Evolutionary conservation across 2,797 vertebrate species (phyloP).

Genomic region (Sebastes miniatus): DNA sequence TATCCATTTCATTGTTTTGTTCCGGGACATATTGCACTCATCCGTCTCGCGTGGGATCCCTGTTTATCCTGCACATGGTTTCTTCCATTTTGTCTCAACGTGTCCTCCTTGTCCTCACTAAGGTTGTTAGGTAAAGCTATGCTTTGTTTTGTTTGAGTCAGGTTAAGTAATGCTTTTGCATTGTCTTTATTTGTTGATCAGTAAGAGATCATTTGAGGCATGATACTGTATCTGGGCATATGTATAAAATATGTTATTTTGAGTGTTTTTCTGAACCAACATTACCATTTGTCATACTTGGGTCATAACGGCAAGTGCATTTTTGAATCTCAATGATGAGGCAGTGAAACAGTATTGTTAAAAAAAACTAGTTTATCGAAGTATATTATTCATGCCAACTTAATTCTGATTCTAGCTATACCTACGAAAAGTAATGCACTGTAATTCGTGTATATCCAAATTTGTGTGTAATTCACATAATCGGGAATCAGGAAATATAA

Average conservation of each 20-base stretch:
- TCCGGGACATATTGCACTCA: slow-evolving; percentile 17
- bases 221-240: neutral
- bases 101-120: neutral
- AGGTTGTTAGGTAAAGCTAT: neutral
- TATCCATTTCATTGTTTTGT: slow-evolving; percentile 42
- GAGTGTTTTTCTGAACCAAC: slow-evolving; percentile 1
- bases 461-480: too few relatives aligned
- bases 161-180: neutral
- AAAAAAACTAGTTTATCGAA: neutral
- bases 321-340: neutral
- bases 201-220: neutral
- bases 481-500: too few relatives aligned
- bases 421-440: neutral
- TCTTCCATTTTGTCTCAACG: neutral
- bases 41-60: neutral
- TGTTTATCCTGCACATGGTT: slow-evolving; percentile 1
- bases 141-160: neutral
- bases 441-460: too few relatives aligned
- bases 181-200: neutral
- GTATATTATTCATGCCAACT: neutral
- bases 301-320: neutral
- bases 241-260: neutral
- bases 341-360: neutral
- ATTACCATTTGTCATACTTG: slow-evolving; percentile 6
- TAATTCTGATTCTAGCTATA: neutral